Conservation (phyloP, 2,888 invertebrate species). For the Phlogophora meticulosa region DNA sequence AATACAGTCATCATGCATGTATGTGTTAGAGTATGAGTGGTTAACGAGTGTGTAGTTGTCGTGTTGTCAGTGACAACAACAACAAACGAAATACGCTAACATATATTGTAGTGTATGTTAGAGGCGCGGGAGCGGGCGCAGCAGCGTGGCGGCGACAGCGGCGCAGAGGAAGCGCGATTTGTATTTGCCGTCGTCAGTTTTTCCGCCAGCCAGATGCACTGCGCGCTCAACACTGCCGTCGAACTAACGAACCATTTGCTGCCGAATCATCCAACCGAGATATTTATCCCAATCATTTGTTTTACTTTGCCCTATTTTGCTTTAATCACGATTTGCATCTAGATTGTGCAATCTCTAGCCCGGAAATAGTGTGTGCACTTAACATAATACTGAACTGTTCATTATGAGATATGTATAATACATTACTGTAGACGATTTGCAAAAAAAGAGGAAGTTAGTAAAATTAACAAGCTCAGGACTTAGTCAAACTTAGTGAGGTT, state of each 20-base stretch:
- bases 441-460: background rate
- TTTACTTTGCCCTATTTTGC: conserved; percentile 72
- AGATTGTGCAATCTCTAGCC: conserved; percentile 5
- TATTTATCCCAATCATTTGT: conserved; percentile 82
- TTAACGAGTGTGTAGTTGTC: conserved; percentile 37
- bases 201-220: conserved; percentile 80
- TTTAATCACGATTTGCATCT: conserved; percentile 56
- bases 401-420: no score
- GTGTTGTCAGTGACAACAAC: conserved; percentile 49
- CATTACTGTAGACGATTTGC: no score
- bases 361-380: background rate
- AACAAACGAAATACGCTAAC: conserved; percentile 35
- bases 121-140: conserved; percentile 30
- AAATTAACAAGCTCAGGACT: conserved; percentile 1
- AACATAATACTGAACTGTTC: background rate
- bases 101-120: conserved; percentile 13
- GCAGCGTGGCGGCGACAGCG: conserved; percentile 31
- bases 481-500: background rate
- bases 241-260: conserved; percentile 87
- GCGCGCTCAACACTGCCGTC: conserved; percentile 77
- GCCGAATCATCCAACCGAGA: conserved; percentile 80
- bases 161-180: conserved; percentile 81
- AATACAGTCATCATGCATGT: conserved; percentile 40
- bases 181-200: conserved; percentile 85
- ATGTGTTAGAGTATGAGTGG: conserved; percentile 36